Percentiles rank a stretch among this genome's conserved stretches.
phyloP scores from a whole-genome alignment of 2,888 invertebrate genomes.

The Acronicta aceris region DNA sequence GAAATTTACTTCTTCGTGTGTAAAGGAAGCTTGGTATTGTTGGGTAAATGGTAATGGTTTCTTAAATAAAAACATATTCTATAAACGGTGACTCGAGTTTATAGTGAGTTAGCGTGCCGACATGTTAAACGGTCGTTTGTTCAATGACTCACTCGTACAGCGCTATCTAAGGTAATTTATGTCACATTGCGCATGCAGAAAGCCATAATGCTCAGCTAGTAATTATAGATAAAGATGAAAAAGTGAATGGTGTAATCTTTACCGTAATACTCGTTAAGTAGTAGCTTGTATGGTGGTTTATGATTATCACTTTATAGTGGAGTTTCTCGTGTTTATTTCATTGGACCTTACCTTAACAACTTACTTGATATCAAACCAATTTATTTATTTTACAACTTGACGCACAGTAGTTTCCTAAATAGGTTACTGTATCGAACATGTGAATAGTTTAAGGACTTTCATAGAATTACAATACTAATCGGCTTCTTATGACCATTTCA shows the following conservation, averaged over 20 bases:
- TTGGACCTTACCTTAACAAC: no score
- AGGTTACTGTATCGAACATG: no score
- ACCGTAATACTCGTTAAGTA: constrained; percentile 17
- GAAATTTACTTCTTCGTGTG: no score
- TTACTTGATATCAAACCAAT: no score
- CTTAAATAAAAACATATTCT: background rate
- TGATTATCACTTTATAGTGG: constrained; percentile 7
- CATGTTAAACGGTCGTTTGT: constrained; percentile 50
- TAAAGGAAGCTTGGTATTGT: no score
- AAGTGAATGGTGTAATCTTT: constrained; percentile 41
- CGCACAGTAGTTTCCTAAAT: no score
- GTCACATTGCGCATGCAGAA: constrained; percentile 47
- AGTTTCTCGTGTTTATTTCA: background rate
- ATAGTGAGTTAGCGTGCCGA: constrained; percentile 50
- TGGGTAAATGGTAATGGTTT: no score
- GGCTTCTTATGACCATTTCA: no score
- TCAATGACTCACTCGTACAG: constrained; percentile 42
- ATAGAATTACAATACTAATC: no score
- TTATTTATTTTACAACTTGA: no score
- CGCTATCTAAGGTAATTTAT: constrained; percentile 52
- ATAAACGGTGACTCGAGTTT: constrained; percentile 16
- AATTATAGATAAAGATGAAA: constrained; percentile 50
- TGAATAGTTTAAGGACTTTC: no score
- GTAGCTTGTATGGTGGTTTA: background rate
- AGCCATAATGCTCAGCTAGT: constrained; percentile 39